Base-by-base conservation (phyloP, 2,888 invertebrate species). In the Pemphredon lugubris region DNA sequence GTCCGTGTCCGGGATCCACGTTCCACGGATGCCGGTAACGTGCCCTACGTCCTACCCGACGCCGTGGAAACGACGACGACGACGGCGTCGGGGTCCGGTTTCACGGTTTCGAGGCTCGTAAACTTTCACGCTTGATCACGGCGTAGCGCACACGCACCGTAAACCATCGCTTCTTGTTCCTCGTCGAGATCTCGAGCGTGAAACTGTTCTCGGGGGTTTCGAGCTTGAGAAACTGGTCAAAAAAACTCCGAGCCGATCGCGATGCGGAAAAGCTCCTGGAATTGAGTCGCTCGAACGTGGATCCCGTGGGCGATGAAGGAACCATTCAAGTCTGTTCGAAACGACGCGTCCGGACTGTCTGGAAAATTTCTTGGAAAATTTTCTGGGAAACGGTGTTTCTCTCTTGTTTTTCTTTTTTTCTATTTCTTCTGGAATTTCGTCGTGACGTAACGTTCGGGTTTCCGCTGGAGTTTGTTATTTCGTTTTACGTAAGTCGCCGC, bases 51-150 rank as follows among this genome's bases (percentile, higher is more conserved):
- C 21, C 48, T 53, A 60, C 63, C 13, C 50, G 39, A 77, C 51
- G 32, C 34, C 48, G 20, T 51, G 6, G 50, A 67, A 13, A n/a
- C n/a, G n/a, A n/a, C n/a, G n/a, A n/a, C n/a, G n/a, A n/a, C n/a
- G n/a, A n/a, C n/a, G n/a, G 11, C 53, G 26, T 65, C 57, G 53
- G 39, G 44, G 59, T 72, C 68, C 69, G 67, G 71, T 78, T 75
- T 75, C 75, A 72, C 67, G 64, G 51, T 68, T 61, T 65, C 61
- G 70, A 64, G 57, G 20, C 71, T 71, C 64, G 58, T 75, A 68
- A 71, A 77, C 40, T 65, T n/a, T 72, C 64, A 65, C 72, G 77
- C 78, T 71, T 68, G 61, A 78, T 65, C 71, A 40, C 54, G 50
- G 64, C 51, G 59, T 44, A 45, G 44, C 50, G 48, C 59, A 44